Conservation (phyloP, 1,140 invertebrate species). For the Eupeodes corollae region DNA sequence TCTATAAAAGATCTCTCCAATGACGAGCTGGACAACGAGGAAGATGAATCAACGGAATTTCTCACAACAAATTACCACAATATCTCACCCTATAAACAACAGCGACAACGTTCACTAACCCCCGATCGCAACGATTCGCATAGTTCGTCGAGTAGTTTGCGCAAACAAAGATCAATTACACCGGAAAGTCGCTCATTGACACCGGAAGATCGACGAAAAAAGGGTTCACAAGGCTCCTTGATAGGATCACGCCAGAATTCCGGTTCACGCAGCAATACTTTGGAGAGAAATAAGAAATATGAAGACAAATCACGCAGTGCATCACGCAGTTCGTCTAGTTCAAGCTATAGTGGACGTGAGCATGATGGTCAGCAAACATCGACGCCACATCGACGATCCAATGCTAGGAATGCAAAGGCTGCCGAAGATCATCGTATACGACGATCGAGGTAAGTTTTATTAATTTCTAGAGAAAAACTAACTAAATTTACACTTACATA, state of each 20-base stretch:
- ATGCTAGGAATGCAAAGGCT: conserved; percentile 17
- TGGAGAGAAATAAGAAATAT: conserved; percentile 23
- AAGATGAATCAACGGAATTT: conserved; percentile 24
- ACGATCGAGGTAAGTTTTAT: conserved; percentile 26
- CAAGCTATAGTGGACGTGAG: conserved; percentile 30
- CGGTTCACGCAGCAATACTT: conserved; percentile 26
- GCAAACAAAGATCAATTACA: conserved; percentile 33
- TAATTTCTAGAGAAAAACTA: background rate
- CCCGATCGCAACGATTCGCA: conserved; percentile 34
- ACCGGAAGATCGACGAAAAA: conserved; percentile 29
- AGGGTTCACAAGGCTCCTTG: conserved; percentile 29
- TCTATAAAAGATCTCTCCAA: conserved; percentile 30
- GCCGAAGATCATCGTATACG: conserved; percentile 32
- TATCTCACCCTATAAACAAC: conserved; percentile 26
- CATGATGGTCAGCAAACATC: conserved; percentile 9
- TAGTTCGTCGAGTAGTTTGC: conserved; percentile 27
- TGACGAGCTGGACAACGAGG: conserved; percentile 34
- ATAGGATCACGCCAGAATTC: conserved; percentile 29
- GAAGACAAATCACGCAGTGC: conserved; percentile 26
- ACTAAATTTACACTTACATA: background rate
- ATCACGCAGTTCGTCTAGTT: conserved; percentile 35
- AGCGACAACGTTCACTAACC: conserved; percentile 29
- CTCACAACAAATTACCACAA: conserved; percentile 25
- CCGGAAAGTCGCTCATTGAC: conserved; percentile 32
- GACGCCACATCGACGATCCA: conserved; percentile 14